Percentiles rank a stretch among this genome's conserved stretches.
phyloP scores from a whole-genome alignment of 2,113 vertebrate genomes.

The Neodontobutis hainanensis region DNA sequence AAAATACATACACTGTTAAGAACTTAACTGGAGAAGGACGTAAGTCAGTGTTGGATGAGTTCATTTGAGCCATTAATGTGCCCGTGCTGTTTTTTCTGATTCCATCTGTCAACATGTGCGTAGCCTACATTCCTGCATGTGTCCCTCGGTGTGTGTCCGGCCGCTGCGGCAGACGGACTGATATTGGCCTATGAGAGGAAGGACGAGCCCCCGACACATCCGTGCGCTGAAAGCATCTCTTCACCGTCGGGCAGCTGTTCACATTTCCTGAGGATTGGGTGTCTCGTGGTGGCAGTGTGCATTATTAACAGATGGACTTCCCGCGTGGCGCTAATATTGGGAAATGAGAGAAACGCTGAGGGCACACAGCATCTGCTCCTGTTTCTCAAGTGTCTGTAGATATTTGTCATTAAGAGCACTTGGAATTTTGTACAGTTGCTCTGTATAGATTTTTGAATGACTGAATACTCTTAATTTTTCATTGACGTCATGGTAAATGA shows the following conservation, averaged over 20 bases:
- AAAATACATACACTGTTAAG: no score
- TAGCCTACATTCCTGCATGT: slow-evolving; percentile 41
- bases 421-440: no score
- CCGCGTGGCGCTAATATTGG: slow-evolving; percentile 60
- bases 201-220: slow-evolving; percentile 42
- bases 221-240: slow-evolving; percentile 59
- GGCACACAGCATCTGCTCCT: slow-evolving; percentile 51
- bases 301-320: slow-evolving; percentile 74
- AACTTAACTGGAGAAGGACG: no score
- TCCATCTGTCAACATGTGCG: slow-evolving; percentile 37
- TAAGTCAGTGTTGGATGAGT: no score
- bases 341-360: slow-evolving; percentile 66
- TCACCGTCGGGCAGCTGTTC: slow-evolving; percentile 71
- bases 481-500: no score
- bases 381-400: slow-evolving; percentile 32
- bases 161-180: slow-evolving; percentile 49
- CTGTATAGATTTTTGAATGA: no score
- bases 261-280: slow-evolving; percentile 75
- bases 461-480: no score
- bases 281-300: slow-evolving; percentile 61
- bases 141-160: slow-evolving; percentile 28
- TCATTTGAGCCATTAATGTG: slow-evolving; percentile 36
- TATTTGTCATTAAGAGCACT: no score
- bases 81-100: slow-evolving; percentile 10
- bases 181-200: slow-evolving; percentile 49